A percentile compares a stretch with the other conserved stretches of the same genome.
These are phyloP conservation scores for Psix sp. DNA, from an alignment of 1,140 invertebrate genomes.

Conservation along the genomic window DNA sequence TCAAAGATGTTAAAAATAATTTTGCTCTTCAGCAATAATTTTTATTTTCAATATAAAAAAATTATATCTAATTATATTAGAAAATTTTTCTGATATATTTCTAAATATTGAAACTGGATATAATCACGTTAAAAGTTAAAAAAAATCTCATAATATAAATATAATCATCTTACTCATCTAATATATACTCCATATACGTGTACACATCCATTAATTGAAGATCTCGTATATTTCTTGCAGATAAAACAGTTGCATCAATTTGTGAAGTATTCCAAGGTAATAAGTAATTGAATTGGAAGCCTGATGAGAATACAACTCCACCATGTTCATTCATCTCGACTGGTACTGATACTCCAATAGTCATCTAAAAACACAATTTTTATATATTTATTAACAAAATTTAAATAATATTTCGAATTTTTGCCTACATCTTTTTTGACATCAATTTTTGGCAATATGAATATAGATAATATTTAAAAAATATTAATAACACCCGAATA, in stretches of 20 bases:
- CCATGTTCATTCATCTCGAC: conserved; percentile 67
- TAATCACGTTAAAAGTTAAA: not conserved
- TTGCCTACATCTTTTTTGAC: too few relatives aligned
- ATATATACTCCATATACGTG: conserved; percentile 64
- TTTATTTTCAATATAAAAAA: too few relatives aligned
- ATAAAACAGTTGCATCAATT: conserved; percentile 66
- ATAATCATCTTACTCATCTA: conserved; percentile 68
- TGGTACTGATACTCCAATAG: conserved; percentile 68
- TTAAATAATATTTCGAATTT: too few relatives aligned
- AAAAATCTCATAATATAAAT: not conserved
- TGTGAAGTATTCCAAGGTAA: conserved; percentile 72
- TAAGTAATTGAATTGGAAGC: conserved; percentile 73
- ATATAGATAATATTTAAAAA: too few relatives aligned
- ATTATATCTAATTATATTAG: too few relatives aligned
- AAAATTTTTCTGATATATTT: not conserved
- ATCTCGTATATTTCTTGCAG: conserved; percentile 63
- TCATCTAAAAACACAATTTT: conserved; percentile 64
- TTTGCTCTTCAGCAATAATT: too few relatives aligned
- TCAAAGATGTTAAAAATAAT: too few relatives aligned
- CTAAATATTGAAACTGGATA: not conserved
- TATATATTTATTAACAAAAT: not conserved
- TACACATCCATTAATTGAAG: conserved; percentile 70
- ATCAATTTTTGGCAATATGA: too few relatives aligned
- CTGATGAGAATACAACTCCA: conserved; percentile 64
- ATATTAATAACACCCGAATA: too few relatives aligned